phyloP scores from a whole-genome alignment of 1,140 invertebrate species.

The Rhopalosiphum padi region DNA sequence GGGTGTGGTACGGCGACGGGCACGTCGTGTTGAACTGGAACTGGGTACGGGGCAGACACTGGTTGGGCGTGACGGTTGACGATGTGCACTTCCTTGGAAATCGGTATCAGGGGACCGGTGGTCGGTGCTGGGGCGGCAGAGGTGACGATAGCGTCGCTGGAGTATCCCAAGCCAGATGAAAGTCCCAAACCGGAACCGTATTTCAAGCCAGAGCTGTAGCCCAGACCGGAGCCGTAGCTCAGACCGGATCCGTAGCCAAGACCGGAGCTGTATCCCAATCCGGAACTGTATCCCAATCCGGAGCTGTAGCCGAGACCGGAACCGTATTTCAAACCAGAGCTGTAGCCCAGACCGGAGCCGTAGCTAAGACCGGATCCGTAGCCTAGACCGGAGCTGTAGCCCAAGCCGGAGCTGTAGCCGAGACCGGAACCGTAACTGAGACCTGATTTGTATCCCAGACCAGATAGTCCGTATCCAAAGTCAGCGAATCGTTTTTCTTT shows the following conservation, averaged over 20 bases:
- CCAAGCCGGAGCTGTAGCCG: neutral
- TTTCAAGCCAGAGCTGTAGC: neutral
- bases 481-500: neutral
- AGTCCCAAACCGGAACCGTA: neutral
- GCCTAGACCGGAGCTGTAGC: neutral
- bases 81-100: constrained; percentile 53
- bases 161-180: neutral
- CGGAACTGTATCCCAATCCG: neutral
- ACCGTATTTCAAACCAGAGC: neutral
- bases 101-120: neutral
- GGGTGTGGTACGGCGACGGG: constrained; percentile 57
- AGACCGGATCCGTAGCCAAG: neutral
- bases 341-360: neutral
- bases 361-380: neutral
- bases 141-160: neutral
- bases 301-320: neutral
- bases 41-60: constrained; percentile 56
- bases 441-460: neutral
- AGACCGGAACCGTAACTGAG: neutral
- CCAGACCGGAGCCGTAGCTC: neutral
- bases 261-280: neutral
- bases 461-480: neutral
- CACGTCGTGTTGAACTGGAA: constrained; percentile 46
- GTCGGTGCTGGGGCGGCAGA: constrained; percentile 4
- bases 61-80: constrained; percentile 51